Conservation (phyloP, 2,888 invertebrate species). For the Chrysolina haemoptera region DNA sequence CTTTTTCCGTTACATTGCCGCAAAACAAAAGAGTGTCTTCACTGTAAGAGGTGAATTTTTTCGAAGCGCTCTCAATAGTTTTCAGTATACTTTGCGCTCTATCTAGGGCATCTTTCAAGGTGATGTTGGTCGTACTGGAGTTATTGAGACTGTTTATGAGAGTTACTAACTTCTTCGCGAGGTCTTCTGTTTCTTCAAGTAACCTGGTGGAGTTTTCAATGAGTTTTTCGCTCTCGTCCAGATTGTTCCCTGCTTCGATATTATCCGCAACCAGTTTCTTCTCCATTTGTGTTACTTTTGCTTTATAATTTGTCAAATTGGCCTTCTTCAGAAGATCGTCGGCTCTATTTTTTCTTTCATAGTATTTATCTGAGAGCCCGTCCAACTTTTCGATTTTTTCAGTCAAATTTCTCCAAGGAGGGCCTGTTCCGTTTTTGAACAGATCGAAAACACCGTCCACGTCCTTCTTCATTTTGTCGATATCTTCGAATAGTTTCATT, state of each 20-base stretch:
- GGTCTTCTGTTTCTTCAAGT: constrained; percentile 63
- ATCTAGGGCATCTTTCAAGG: constrained; percentile 72
- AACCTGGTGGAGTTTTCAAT: constrained; percentile 67
- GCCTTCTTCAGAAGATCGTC: constrained; percentile 63
- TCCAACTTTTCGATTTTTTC: constrained; percentile 70
- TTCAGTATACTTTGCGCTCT: constrained; percentile 71
- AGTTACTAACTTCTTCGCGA: constrained; percentile 53
- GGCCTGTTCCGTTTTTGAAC: constrained; percentile 77
- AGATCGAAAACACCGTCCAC: constrained; percentile 71
- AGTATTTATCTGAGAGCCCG: constrained; percentile 53
- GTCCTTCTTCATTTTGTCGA: constrained; percentile 74
- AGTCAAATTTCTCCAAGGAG: constrained; percentile 82
- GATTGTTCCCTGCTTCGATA: constrained; percentile 39
- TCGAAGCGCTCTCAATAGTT: constrained; percentile 66
- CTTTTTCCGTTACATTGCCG: constrained; percentile 59
- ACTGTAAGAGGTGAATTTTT: constrained; percentile 42
- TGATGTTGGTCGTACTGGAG: constrained; percentile 70
- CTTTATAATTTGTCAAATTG: constrained; percentile 65
- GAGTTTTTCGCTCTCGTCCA: constrained; percentile 63
- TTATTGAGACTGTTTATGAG: constrained; percentile 57
- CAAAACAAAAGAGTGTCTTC: constrained; percentile 2
- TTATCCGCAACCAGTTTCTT: constrained; percentile 47
- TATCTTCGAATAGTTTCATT: constrained; percentile 80
- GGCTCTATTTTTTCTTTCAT: constrained; percentile 53
- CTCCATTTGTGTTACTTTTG: constrained; percentile 52